These are phyloP conservation scores for Thelaira solivaga DNA, from an alignment of 2,888 invertebrate species.

Conservation along the genomic window DNA sequence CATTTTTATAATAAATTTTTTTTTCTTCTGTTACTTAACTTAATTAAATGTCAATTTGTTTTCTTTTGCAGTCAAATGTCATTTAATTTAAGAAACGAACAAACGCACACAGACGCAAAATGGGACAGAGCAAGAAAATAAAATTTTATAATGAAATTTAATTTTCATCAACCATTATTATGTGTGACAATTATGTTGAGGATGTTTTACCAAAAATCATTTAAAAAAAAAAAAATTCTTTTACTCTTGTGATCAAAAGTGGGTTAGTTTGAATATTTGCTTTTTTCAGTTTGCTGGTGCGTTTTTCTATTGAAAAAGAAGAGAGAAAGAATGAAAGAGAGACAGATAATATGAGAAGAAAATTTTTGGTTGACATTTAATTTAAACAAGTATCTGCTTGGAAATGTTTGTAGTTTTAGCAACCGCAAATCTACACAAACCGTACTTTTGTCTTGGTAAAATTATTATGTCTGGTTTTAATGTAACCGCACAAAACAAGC, in stretches of 20 bases:
- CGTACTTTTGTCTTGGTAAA: slow-evolving; percentile 32
- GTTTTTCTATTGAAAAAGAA: background rate
- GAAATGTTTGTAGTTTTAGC: slow-evolving; percentile 53
- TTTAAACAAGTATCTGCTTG: slow-evolving; percentile 59
- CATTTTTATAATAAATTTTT: background rate
- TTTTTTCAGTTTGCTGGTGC: background rate
- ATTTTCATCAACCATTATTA: slow-evolving; percentile 41
- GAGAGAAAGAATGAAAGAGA: background rate
- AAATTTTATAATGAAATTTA: slow-evolving; percentile 37
- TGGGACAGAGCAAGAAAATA: slow-evolving; percentile 4
- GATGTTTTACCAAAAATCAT: slow-evolving; percentile 34
- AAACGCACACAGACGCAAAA: background rate
- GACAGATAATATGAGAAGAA: background rate
- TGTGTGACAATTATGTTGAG: slow-evolving; percentile 47
- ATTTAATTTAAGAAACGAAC: slow-evolving; percentile 5
- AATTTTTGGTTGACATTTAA: slow-evolving; percentile 59
- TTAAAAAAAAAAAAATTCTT: background rate
- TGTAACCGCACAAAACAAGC: slow-evolving; percentile 44
- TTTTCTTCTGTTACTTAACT: background rate
- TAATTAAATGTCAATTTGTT: slow-evolving; percentile 48
- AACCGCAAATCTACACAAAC: slow-evolving; percentile 52
- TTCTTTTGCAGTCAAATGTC: slow-evolving; percentile 44
- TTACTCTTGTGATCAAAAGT: background rate
- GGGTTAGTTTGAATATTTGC: background rate
- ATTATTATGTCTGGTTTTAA: slow-evolving; percentile 51